A percentile compares a stretch with the other conserved stretches of the same genome.
Conservation (phyloP, 1,140 invertebrate species). For the Ceratina calcarata region DNA sequence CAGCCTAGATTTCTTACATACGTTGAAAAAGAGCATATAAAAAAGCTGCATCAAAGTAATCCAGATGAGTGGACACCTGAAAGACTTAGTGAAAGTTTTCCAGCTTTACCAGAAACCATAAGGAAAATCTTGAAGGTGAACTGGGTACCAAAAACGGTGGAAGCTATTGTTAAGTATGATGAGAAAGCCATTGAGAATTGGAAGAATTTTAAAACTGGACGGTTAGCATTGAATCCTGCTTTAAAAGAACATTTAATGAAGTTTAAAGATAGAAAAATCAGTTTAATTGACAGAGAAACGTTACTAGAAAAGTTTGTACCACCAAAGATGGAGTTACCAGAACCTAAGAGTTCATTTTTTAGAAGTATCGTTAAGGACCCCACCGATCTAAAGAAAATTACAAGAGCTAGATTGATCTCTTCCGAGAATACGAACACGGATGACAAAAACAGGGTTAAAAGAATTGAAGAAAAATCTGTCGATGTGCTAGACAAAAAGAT, state of each 20-base stretch:
- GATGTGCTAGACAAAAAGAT: not conserved
- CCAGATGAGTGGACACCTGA: slow-evolving; percentile 88
- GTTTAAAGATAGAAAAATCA: slow-evolving; percentile 82
- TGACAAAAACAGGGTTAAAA: not conserved
- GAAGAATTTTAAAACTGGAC: slow-evolving; percentile 82
- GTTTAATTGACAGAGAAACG: slow-evolving; percentile 63
- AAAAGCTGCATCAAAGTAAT: slow-evolving; percentile 84
- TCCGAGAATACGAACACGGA: not conserved
- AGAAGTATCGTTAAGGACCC: slow-evolving; percentile 52
- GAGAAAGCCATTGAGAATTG: slow-evolving; percentile 85
- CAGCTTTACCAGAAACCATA: slow-evolving; percentile 84
- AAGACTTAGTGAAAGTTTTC: slow-evolving; percentile 89
- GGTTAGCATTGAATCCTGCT: slow-evolving; percentile 79
- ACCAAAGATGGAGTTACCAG: slow-evolving; percentile 60
- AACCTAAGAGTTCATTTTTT: slow-evolving; percentile 67
- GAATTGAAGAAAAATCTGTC: not conserved
- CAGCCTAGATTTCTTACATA: slow-evolving; percentile 89
- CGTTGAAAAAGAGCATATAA: slow-evolving; percentile 91
- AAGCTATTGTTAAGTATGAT: slow-evolving; percentile 84
- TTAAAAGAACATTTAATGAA: slow-evolving; percentile 84
- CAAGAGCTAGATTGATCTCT: not conserved
- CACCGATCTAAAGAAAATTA: slow-evolving; percentile 10
- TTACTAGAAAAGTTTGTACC: slow-evolving; percentile 65
- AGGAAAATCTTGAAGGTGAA: slow-evolving; percentile 83
- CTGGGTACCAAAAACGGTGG: slow-evolving; percentile 82